Conservation (phyloP, 2,888 invertebrate species). For the Chrysolina haemoptera region DNA sequence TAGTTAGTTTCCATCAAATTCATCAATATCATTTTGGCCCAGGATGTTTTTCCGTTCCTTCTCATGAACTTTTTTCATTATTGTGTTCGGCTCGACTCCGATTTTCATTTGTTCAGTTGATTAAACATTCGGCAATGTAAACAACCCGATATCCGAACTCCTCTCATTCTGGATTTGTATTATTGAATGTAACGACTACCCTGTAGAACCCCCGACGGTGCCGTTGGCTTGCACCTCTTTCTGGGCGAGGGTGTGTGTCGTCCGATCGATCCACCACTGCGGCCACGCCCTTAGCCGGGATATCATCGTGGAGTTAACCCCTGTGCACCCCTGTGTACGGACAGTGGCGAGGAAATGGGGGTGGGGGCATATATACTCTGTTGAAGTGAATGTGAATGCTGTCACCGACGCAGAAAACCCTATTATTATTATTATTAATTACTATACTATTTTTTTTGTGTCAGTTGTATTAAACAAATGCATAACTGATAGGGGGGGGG, state of each 20-base stretch:
- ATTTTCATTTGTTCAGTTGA: background rate
- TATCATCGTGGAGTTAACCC: constrained; percentile 44
- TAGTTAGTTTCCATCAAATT: background rate
- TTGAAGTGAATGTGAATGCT: constrained; percentile 16
- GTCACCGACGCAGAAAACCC: background rate
- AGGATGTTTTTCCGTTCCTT: too few relatives aligned
- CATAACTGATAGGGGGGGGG: too few relatives aligned
- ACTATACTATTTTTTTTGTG: background rate
- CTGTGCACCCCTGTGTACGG: constrained; percentile 22
- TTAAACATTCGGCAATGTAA: background rate
- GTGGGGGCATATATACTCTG: background rate
- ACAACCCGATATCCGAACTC: background rate
- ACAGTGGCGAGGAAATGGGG: constrained; percentile 26
- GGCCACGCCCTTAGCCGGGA: constrained; percentile 63
- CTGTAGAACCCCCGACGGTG: constrained; percentile 28
- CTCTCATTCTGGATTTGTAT: background rate
- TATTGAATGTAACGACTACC: constrained; percentile 5
- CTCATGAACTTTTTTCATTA: background rate
- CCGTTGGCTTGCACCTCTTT: constrained; percentile 25
- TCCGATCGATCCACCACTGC: constrained; percentile 58
- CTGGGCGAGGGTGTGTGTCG: constrained; percentile 40
- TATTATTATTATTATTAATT: too few relatives aligned
- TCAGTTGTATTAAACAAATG: too few relatives aligned
- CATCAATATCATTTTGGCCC: too few relatives aligned
- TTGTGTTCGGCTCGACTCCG: background rate